phyloP scores from a whole-genome alignment of 2,888 invertebrate genomes.

The Saturnia japonica region DNA sequence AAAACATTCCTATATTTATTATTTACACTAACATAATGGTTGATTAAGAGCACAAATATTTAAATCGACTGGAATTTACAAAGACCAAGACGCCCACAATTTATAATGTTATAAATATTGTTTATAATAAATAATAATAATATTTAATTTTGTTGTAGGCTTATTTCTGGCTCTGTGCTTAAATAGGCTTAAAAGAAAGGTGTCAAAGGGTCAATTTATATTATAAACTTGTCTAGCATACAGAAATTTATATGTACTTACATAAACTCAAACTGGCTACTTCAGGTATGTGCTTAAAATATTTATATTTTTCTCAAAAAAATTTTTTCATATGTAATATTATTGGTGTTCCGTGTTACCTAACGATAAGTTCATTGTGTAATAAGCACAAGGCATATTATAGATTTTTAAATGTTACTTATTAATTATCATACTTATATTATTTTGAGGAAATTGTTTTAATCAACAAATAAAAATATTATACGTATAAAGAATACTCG shows the following conservation, averaged over 20 bases:
- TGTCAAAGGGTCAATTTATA: neutral
- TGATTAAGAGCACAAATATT: constrained; percentile 13
- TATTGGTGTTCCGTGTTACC: no score
- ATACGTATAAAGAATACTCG: no score
- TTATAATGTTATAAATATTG: neutral
- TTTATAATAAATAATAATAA: neutral
- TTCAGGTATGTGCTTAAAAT: neutral
- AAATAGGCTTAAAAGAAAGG: neutral
- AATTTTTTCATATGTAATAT: no score
- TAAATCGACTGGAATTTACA: neutral
- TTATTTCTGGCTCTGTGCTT: neutral
- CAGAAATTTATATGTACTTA: neutral
- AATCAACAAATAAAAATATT: no score
- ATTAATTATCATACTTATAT: no score
- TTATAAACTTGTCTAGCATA: neutral
- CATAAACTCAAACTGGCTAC: neutral
- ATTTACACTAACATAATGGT: constrained; percentile 8
- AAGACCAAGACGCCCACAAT: neutral
- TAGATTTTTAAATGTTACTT: no score
- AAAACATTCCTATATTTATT: constrained; percentile 36
- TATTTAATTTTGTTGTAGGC: neutral
- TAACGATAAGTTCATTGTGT: no score
- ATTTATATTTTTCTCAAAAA: no score
- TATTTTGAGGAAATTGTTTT: no score
- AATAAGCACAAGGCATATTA: no score